phyloP scores from a whole-genome alignment of 2,888 invertebrate genomes.

The Erannis defoliaria region DNA sequence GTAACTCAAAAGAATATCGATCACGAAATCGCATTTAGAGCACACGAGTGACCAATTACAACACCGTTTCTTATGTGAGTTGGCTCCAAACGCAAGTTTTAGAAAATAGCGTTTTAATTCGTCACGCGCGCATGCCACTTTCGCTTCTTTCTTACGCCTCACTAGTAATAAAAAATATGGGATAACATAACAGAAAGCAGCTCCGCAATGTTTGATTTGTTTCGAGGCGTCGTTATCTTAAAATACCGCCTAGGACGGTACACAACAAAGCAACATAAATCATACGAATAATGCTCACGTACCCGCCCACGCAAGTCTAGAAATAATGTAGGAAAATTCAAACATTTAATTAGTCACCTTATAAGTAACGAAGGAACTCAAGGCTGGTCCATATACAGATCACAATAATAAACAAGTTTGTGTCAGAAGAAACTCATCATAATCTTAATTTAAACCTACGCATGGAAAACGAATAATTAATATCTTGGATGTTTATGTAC shows the following conservation, averaged over 20 bases:
- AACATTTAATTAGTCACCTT: constrained; percentile 81
- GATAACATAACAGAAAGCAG: constrained; percentile 43
- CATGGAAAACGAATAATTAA: constrained; percentile 67
- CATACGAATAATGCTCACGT: constrained; percentile 62
- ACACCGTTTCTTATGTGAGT: constrained; percentile 48
- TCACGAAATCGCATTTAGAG: constrained; percentile 46
- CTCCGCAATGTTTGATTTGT: constrained; percentile 39
- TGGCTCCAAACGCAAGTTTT: constrained; percentile 59
- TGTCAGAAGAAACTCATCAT: constrained; percentile 79
- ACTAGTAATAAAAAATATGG: constrained; percentile 54
- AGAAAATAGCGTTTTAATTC: constrained; percentile 56
- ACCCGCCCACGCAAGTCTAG: constrained; percentile 70
- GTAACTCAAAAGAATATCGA: constrained; percentile 48
- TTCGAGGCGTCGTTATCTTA: constrained; percentile 31
- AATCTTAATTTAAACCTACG: constrained; percentile 78
- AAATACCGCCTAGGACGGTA: constrained; percentile 35
- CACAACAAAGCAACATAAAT: constrained; percentile 59
- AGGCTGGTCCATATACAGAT: constrained; percentile 78
- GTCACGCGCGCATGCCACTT: constrained; percentile 65
- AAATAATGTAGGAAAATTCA: constrained; percentile 79
- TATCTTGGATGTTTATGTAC: constrained; percentile 42
- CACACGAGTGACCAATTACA: constrained; percentile 49
- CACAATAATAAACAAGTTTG: constrained; percentile 79
- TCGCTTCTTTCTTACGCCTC: constrained; percentile 68
- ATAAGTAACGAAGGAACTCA: constrained; percentile 75